Conservation (phyloP, 92 coral and sea anemone genomes). For the Epizoanthus stellaris region DNA sequence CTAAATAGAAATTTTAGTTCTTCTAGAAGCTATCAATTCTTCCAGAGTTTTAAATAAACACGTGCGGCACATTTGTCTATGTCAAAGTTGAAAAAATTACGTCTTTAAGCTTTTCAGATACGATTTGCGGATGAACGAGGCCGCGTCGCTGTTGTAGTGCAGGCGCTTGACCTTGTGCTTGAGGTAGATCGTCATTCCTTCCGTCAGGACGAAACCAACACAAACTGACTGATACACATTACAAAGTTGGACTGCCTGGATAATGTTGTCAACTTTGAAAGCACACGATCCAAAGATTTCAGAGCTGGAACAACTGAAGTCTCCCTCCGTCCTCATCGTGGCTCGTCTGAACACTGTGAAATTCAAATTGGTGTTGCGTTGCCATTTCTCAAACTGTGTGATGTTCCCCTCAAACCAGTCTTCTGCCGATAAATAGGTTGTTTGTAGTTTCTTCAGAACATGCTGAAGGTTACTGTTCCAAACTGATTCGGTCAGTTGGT, state of each 20-base stretch:
- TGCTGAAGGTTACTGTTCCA: background rate
- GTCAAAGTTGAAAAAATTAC: background rate
- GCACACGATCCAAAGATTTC: constrained; percentile 57
- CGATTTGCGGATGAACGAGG: constrained; percentile 47
- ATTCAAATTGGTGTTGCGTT: background rate
- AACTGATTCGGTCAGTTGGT: background rate
- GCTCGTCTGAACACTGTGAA: constrained; percentile 37
- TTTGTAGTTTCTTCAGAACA: background rate
- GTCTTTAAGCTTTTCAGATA: constrained; percentile 14
- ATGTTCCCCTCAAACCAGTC: constrained; percentile 50
- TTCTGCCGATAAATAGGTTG: background rate
- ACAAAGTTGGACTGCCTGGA: constrained; percentile 62
- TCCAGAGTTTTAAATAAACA: too few relatives aligned
- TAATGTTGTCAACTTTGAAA: constrained; percentile 52
- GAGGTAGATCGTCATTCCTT: constrained; percentile 49
- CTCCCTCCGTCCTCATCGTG: constrained; percentile 32
- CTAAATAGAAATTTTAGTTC: too few relatives aligned
- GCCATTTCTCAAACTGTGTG: constrained; percentile 28
- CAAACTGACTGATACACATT: constrained; percentile 47
- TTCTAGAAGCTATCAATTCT: too few relatives aligned
- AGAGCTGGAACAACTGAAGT: constrained; percentile 65
- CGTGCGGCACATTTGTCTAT: too few relatives aligned
- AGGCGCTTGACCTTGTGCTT: constrained; percentile 36
- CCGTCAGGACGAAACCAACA: constrained; percentile 64
- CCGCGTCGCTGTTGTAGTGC: constrained; percentile 38